Base-by-base conservation (phyloP, 2,888 invertebrate genomes). In the Lordiphosa fenestrarum region DNA sequence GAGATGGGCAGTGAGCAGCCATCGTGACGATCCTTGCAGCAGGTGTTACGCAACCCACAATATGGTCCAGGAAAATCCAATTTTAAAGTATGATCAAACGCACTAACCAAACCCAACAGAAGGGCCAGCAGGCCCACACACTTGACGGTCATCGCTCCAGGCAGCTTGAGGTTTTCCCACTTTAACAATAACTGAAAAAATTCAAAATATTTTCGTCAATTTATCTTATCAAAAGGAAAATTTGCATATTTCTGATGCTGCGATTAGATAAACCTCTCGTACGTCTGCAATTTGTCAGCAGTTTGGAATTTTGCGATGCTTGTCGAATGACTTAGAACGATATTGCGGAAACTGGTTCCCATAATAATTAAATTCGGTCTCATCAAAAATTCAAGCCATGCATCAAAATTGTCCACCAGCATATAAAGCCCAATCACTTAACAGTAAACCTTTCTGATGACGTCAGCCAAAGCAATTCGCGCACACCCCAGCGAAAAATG, bases 1-100 rank as follows among this genome's bases (percentile, higher is more conserved):
- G 95, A 89, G 82, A 98, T 96, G 21, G 93, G 94, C 51, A 94
- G 92, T 0, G 96, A 92, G 88, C 98, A 98, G 13, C 92, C 91
- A 88, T 98, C 98, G 68, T 93, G 90, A 42, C 98, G 91, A 46
- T 93, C 92, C 0, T 84, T 83, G 86, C 98, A 98, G 88, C 97
- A 97, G 10, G 85, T 87, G 47, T 88, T 78, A 36, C 75, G 71
- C 42, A 44, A 61, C 40, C 61, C 82, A 73, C 90, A 90, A 65
- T 89, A 90, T 0, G 88, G 87, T 49, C 89, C 89, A 6, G 89
- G 89, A 57, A 69, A 89, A 63, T 89, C 89, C 39, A 71, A 57
- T 37, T 72, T 81, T 6, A 86, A 47, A 54, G 87, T 86, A 73
- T 86, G 73, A 69, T 88, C 89, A 23, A 67, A 86, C 59, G 77